Conservation (phyloP, 2,797 vertebrate genomes). For the Hirundo rustica region DNA sequence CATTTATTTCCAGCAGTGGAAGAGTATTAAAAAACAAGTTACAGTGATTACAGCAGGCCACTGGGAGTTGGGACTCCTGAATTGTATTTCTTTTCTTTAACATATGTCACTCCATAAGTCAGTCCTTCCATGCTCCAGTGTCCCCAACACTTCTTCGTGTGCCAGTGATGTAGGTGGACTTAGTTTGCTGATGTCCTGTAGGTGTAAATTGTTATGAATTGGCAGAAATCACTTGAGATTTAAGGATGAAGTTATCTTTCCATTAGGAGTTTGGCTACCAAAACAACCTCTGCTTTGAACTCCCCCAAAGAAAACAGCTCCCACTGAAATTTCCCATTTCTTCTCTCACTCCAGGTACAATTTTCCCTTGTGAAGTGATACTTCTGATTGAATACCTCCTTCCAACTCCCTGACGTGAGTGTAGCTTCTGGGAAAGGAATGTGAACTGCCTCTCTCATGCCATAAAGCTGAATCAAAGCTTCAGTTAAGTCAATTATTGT, state of each 20-base stretch:
- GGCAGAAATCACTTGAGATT: constrained; percentile 51
- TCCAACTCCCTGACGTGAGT: not conserved
- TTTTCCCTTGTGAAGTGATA: constrained; percentile 26
- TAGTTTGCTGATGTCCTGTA: constrained; percentile 57
- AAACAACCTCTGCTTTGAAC: constrained; percentile 37
- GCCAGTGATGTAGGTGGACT: constrained; percentile 41
- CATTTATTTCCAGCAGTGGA: constrained; percentile 37
- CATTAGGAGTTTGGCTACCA: constrained; percentile 41
- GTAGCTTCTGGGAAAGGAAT: constrained; percentile 31
- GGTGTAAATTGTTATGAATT: constrained; percentile 64
- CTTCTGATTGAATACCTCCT: constrained; percentile 52
- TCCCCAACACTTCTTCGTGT: not conserved
- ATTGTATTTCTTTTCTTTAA: constrained; percentile 37
- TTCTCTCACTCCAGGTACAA: constrained; percentile 14
- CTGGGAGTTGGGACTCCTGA: not conserved
- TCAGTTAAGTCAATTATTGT: constrained; percentile 39
- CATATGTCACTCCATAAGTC: not conserved
- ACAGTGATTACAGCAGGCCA: not conserved
- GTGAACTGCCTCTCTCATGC: constrained; percentile 30
- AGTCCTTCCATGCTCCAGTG: constrained; percentile 9
- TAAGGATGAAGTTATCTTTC: constrained; percentile 56
- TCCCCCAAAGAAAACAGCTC: constrained; percentile 24
- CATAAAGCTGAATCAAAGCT: constrained; percentile 61
- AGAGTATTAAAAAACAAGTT: constrained; percentile 36
- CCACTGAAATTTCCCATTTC: constrained; percentile 49